Percentiles rank a stretch among this genome's conserved stretches.
These are phyloP conservation scores for Sycophaga agraensis DNA, from an alignment of 1,140 invertebrate genomes.

Conservation along the genomic window DNA sequence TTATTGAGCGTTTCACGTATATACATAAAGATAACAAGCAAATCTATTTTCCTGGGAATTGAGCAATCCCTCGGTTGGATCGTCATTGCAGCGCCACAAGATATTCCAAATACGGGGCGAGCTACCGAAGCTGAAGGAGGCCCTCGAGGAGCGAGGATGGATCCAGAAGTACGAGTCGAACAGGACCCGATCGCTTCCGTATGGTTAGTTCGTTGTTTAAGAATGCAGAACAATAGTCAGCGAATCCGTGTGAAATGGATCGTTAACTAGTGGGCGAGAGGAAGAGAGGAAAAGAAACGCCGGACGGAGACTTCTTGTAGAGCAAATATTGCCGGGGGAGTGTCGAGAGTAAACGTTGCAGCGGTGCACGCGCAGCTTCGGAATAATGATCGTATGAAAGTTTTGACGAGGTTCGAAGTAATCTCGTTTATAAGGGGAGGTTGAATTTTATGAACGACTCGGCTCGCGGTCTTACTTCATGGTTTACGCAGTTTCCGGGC, in stretches of 20 bases:
- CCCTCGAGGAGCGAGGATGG: constrained; percentile 46
- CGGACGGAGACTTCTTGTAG: neutral
- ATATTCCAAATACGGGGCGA: constrained; percentile 51
- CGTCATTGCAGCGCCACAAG: constrained; percentile 40
- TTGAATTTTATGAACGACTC: neutral
- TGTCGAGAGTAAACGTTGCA: neutral
- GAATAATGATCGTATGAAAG: constrained; percentile 19
- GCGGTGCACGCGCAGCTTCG: neutral
- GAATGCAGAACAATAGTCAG: neutral
- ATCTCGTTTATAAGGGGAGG: constrained; percentile 5
- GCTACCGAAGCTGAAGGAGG: constrained; percentile 46
- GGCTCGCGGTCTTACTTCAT: neutral
- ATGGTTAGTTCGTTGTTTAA: constrained; percentile 39
- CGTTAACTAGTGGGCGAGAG: too few relatives aligned
- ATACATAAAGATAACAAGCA: constrained; percentile 10
- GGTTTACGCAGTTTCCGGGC: neutral
- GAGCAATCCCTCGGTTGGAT: too few relatives aligned
- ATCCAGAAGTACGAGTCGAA: constrained; percentile 48
- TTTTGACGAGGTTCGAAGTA: constrained; percentile 16
- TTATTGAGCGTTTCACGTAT: constrained; percentile 35
- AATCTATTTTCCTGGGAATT: constrained; percentile 7
- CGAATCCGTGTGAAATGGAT: neutral
- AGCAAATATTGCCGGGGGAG: neutral
- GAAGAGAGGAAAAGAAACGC: neutral
- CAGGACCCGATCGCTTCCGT: constrained; percentile 47